Conservation (phyloP, 2,797 vertebrate genomes). For the Helarctos malayanus region DNA sequence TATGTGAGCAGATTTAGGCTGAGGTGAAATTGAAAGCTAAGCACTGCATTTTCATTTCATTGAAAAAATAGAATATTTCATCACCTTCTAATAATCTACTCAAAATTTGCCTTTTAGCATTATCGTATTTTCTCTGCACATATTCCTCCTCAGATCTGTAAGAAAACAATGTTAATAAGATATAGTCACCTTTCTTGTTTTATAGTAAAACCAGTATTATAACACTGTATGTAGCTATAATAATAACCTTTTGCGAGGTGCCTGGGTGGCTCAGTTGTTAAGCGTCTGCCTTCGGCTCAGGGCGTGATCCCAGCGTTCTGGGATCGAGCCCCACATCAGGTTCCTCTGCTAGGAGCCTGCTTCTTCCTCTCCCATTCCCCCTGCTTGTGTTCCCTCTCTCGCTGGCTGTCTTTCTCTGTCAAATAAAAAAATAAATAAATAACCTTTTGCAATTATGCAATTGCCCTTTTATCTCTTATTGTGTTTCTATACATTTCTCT, state of each 20-base stretch:
- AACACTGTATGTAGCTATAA: background rate
- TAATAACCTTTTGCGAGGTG: background rate
- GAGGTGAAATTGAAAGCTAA: conserved; percentile 81
- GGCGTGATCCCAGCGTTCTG: no score
- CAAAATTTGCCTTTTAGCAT: background rate
- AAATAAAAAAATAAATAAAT: no score
- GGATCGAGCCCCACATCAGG: no score
- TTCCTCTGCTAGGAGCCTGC: no score
- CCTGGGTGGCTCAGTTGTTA: no score
- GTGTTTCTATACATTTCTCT: background rate
- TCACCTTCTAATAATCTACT: background rate
- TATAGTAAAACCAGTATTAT: background rate
- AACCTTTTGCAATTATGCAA: background rate
- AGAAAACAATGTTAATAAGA: conserved; percentile 17
- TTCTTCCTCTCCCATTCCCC: no score
- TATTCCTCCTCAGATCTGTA: background rate
- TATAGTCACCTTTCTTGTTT: background rate
- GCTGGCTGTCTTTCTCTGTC: no score
- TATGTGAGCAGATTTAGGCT: conserved; percentile 79
- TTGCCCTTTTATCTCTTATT: background rate
- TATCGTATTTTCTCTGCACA: background rate
- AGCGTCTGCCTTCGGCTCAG: no score
- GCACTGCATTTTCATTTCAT: conserved; percentile 56
- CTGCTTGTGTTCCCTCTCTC: no score
- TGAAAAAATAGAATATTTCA: background rate